phyloP scores from a whole-genome alignment of 1,140 invertebrate genomes.

The Anagrus nilaparvatae region DNA sequence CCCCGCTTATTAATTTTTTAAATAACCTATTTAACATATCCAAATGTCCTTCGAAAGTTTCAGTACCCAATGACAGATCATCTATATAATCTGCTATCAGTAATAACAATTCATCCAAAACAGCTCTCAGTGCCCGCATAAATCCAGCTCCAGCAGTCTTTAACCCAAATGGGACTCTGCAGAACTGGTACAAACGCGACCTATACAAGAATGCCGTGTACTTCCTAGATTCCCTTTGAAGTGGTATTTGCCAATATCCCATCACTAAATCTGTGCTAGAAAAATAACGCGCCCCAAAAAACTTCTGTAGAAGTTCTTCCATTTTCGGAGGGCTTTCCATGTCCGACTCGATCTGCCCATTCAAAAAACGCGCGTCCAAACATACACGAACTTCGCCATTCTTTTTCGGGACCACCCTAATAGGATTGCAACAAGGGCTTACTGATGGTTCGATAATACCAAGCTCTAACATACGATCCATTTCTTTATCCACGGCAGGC shows the following conservation, averaged over 20 bases:
- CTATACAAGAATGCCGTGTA: neutral
- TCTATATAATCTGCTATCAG: neutral
- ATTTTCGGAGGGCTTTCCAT: slow-evolving; percentile 16
- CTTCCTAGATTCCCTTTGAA: neutral
- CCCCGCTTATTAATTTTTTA: neutral
- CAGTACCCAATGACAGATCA: neutral
- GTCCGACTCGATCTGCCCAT: slow-evolving; percentile 16
- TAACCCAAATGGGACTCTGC: slow-evolving; percentile 6
- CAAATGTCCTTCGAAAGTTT: slow-evolving; percentile 4
- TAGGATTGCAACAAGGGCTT: slow-evolving; percentile 17
- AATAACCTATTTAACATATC: neutral
- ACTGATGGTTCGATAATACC: slow-evolving; percentile 16
- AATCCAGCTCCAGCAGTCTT: slow-evolving; percentile 11
- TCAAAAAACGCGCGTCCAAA: slow-evolving; percentile 19
- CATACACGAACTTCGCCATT: slow-evolving; percentile 13
- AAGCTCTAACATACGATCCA: slow-evolving; percentile 7
- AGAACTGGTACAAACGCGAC: neutral
- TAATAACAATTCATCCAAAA: neutral
- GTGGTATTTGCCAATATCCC: slow-evolving; percentile 1
- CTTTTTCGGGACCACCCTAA: slow-evolving; percentile 16
- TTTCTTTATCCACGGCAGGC: slow-evolving; percentile 4
- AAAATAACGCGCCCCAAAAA: slow-evolving; percentile 1
- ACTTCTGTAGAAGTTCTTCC: slow-evolving; percentile 8
- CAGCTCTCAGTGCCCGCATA: neutral
- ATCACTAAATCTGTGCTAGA: neutral